Conservation (phyloP, 2,797 vertebrate genomes). For the Siniperca obscura region DNA sequence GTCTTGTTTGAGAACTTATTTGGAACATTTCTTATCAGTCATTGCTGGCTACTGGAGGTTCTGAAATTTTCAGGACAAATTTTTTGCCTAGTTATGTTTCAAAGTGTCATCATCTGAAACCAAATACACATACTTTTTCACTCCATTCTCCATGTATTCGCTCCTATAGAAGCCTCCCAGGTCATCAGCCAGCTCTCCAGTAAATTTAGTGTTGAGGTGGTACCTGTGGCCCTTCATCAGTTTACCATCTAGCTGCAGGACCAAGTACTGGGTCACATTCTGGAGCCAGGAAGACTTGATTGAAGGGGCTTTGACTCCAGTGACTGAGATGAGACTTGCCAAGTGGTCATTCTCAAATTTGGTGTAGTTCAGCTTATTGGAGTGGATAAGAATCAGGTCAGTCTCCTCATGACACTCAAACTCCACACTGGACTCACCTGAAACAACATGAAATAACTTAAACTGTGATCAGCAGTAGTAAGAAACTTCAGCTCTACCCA, state of each 20-base stretch:
- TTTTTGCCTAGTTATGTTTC: background rate
- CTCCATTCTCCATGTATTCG: constrained; percentile 82
- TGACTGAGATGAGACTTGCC: constrained; percentile 47
- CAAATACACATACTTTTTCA: constrained; percentile 81
- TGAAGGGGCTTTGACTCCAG: constrained; percentile 42
- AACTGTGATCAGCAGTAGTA: constrained; percentile 1
- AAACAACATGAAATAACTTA: constrained; percentile 15
- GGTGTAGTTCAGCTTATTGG: constrained; percentile 89
- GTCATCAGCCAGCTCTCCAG: constrained; percentile 91
- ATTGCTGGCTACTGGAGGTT: background rate
- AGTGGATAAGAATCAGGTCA: constrained; percentile 91
- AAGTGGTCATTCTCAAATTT: fast-evolving
- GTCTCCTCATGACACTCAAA: constrained; percentile 85
- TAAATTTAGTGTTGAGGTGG: constrained; percentile 81
- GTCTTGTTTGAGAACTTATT: background rate
- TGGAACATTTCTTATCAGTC: background rate
- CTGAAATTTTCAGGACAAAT: fast-evolving
- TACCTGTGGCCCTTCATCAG: constrained; percentile 80
- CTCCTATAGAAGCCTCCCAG: constrained; percentile 96
- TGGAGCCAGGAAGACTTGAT: constrained; percentile 77
- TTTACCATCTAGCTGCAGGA: constrained; percentile 80
- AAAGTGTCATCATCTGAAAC: background rate
- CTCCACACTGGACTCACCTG: constrained; percentile 81
- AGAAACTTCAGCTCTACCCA: background rate
- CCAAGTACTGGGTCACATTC: constrained; percentile 88